Evolutionary conservation across 2,888 invertebrate species (phyloP), one percentile per base, ranked within the genome.

Genomic region (Marasmarcha lunaedactyla): DNA sequence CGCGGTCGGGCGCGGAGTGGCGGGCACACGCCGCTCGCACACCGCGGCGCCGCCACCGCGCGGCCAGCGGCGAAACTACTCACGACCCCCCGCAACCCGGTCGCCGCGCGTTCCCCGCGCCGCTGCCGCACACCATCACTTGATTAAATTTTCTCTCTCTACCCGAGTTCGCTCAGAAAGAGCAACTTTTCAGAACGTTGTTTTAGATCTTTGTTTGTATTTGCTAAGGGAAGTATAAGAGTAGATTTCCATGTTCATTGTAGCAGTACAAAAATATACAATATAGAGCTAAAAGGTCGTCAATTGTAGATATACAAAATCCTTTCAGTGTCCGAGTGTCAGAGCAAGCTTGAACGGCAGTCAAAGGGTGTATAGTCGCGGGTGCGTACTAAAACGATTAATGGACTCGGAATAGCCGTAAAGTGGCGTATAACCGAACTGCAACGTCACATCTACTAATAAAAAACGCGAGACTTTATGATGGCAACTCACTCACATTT

Each of bases 401-500:
- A 81, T 77, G 77, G 81, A 76, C 77, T 77, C 76, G 72, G 79
- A 81, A 79, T 83, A 79, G 76, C 77, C 66, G 78, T 81, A 81
- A 81, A 81, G 76, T 72, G 76, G 72, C 79, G 79, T 81, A 81
- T 81, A 83, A 81, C 83, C 78, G 77, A 81, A 83, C 81, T 81
- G 81, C 81, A 83, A 83, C 71, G 71, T 78, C 81, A 81, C 76
- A 62, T 72, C 74, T 72, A 71, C 71, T 63, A 78, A 81, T 83
- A 83, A 83, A 83, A 83, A 81, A 81, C 76, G 78, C 76, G 79
- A 78, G 79, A 79, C 77, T 83, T 81, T 83, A 81, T 83, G 81
- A 81, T 77, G 78, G 79, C 79, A 78, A 78, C 83, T 81, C 78
- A 78, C 73, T 79, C 81, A 78, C 83, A 77, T 81, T 81, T 83